phyloP scores from a whole-genome alignment of 2,113 vertebrate genomes.

The Apteryx owenii region DNA sequence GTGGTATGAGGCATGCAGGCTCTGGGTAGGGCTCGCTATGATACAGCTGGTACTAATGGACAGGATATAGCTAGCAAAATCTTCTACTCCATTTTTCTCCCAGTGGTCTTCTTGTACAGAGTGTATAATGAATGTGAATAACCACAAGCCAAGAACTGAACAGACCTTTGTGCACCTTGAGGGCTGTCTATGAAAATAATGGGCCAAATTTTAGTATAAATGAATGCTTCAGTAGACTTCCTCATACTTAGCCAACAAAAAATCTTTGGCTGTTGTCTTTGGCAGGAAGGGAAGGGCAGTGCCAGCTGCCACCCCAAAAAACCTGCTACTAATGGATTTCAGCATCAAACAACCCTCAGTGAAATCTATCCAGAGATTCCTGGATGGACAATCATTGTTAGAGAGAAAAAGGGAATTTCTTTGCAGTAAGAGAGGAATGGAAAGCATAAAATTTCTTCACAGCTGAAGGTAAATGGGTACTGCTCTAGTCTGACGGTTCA shows the following conservation, averaged over 20 bases:
- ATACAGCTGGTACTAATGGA: background rate
- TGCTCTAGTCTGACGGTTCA: background rate
- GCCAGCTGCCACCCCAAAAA: conserved; percentile 6
- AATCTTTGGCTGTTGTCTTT: conserved; percentile 38
- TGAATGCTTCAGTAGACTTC: conserved; percentile 19
- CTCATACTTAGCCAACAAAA: background rate
- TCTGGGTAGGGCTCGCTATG: background rate
- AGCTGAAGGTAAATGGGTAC: background rate
- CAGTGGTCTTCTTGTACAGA: background rate
- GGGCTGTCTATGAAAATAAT: background rate
- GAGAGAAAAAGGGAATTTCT: background rate
- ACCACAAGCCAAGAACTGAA: background rate
- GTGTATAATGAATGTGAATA: background rate
- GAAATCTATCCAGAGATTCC: conserved; percentile 27
- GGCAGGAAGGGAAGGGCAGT: background rate
- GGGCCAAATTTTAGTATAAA: background rate
- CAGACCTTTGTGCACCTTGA: conserved; percentile 34
- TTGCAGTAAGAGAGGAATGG: background rate
- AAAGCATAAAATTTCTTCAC: background rate
- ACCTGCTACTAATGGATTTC: conserved; percentile 47
- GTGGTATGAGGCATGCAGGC: background rate
- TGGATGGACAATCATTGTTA: background rate
- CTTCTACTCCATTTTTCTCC: background rate
- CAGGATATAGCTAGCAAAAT: background rate
- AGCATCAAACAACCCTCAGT: conserved; percentile 6